Conservation (phyloP, 64 coral and sea anemone genomes). For the Anthopleura sola region DNA sequence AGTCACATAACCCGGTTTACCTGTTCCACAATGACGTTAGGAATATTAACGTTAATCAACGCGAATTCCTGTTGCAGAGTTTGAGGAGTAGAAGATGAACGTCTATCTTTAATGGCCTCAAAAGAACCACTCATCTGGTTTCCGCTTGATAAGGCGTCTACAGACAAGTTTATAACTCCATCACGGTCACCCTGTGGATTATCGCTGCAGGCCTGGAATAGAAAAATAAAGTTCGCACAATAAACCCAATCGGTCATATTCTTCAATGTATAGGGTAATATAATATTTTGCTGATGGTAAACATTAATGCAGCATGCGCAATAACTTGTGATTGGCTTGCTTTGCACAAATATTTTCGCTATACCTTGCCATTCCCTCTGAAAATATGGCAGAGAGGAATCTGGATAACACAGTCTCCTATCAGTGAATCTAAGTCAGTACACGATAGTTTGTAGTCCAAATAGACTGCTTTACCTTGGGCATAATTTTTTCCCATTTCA, state of each 20-base stretch:
- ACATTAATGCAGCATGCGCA: no score
- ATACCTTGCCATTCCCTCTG: background rate
- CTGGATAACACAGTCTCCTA: no score
- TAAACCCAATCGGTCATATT: background rate
- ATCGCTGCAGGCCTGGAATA: conserved; percentile 64
- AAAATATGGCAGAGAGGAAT: background rate
- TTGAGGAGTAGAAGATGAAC: conserved; percentile 37
- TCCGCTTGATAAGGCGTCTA: background rate
- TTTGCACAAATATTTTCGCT: background rate
- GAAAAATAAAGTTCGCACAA: background rate
- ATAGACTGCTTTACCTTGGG: no score
- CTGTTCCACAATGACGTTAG: conserved; percentile 81
- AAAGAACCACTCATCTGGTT: conserved; percentile 10
- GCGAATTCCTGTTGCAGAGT: conserved; percentile 85
- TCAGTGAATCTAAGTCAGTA: no score
- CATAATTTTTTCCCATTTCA: no score
- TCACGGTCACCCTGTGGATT: conserved; percentile 34
- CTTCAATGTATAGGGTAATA: no score
- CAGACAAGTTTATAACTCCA: background rate
- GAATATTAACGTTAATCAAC: conserved; percentile 87
- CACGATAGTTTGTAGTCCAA: background rate
- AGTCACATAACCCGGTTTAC: conserved; percentile 19
- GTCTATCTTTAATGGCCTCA: conserved; percentile 30
- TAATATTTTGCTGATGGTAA: no score
- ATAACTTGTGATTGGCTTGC: no score